A percentile compares a stretch with the other conserved stretches of the same genome.
phyloP scores from a whole-genome alignment of 2,797 vertebrate genomes.

The Anisognathus igniventris region DNA sequence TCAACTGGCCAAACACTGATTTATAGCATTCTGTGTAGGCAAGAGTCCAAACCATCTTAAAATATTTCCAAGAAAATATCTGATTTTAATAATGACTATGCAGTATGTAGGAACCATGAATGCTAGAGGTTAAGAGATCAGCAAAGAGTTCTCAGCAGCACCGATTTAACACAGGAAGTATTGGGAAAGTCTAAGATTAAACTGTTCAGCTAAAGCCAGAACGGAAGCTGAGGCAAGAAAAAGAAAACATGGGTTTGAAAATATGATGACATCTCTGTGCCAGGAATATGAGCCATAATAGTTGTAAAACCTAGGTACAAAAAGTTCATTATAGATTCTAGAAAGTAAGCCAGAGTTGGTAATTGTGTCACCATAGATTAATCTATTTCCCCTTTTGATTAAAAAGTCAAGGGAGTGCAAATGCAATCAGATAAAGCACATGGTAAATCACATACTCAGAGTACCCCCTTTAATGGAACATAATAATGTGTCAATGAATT shows the following conservation, averaged over 20 bases:
- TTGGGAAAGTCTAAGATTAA: background rate
- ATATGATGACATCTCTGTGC: background rate
- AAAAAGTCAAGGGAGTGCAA: background rate
- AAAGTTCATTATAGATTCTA: conserved; percentile 18
- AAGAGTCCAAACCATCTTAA: background rate
- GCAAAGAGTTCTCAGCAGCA: background rate
- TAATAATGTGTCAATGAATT: background rate
- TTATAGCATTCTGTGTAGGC: background rate
- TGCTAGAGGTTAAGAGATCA: background rate
- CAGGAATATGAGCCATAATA: conserved; percentile 56
- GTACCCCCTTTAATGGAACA: background rate
- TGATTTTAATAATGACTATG: background rate
- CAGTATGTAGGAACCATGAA: background rate
- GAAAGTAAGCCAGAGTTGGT: background rate
- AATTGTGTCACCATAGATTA: background rate
- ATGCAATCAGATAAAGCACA: background rate
- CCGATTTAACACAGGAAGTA: background rate
- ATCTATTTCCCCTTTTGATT: background rate
- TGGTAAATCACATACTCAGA: background rate
- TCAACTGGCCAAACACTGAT: background rate
- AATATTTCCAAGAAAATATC: conserved; percentile 27
- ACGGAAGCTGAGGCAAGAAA: conserved; percentile 11
- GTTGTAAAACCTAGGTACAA: conserved; percentile 31
- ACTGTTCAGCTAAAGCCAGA: background rate
- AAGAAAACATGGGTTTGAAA: background rate